Percentiles rank a stretch among this genome's conserved stretches.
Conservation (phyloP, 2,113 vertebrate species). For the Anser brachyrhynchus region DNA sequence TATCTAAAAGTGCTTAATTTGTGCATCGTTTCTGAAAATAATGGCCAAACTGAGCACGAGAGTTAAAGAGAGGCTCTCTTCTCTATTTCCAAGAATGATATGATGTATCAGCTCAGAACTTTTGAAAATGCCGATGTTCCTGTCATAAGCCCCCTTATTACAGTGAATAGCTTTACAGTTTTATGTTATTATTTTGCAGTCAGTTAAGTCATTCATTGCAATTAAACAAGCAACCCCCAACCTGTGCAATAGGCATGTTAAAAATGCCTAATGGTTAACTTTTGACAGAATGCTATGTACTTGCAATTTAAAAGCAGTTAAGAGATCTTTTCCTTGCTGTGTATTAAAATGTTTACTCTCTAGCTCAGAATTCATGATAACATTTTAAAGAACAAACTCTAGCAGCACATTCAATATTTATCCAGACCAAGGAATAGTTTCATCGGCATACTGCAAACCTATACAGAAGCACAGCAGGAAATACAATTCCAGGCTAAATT, state of each 20-base stretch:
- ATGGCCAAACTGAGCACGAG: background rate
- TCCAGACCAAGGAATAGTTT: background rate
- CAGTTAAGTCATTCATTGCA: background rate
- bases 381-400: background rate
- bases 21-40: background rate
- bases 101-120: background rate
- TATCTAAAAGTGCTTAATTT: background rate
- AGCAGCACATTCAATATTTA: background rate
- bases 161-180: background rate
- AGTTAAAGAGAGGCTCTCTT: background rate
- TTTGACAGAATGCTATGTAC: background rate
- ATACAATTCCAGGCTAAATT: background rate
- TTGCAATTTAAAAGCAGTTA: background rate
- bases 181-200: background rate
- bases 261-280: background rate
- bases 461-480: rapidly evolving
- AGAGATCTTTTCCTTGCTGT: background rate
- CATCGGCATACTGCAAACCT: background rate
- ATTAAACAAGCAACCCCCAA: background rate
- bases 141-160: background rate
- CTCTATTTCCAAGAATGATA: background rate
- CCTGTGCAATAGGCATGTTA: background rate
- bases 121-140: background rate
- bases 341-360: background rate
- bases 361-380: background rate